Base-by-base conservation (phyloP, 2,113 vertebrate genomes). In the Gallinago paraguaiae region DNA sequence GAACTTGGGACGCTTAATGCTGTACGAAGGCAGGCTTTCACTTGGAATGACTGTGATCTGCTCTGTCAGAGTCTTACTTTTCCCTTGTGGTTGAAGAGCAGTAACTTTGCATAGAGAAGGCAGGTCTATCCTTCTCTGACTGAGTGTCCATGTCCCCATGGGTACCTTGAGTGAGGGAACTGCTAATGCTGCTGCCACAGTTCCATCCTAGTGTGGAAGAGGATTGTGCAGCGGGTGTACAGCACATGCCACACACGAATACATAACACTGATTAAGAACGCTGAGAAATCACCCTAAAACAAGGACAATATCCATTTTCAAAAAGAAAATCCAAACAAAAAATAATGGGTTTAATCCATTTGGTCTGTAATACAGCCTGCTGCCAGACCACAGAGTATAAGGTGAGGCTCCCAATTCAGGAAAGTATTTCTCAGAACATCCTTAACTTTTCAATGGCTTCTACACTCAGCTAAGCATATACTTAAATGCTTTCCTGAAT, bases 191-290 rank as follows among this genome's bases (percentile, higher is more conserved):
- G 33, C 82, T 87, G 59, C 68, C 56, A 71, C 57, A 28, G 11
- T 31, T 78, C 46, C 35, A 59, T 25, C 19, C 64, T 35, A 2
- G 2, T 1, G 6, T 56, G 23, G 30, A 53, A 54, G 18, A 53
- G 65, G 61, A 64, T 0, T 48, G 67, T 61, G 67, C 30, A 76
- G 31, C 0, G 1, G 12, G 20, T 45, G 16, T 24, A 41, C n/a
- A 39, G 39, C 22, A 41, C 0, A 0, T 45, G 53, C 57, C 46
- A 65, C 30, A 17, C 39, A n/a, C 0, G 0, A 18, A 13, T 33
- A 43, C 1, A 2, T 43, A 33, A n/a, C 28, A 22, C 25, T 17
- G 13, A 43, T 14, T 41, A 53, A 33, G 54, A 68, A 72, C 53
- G 46, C n/a, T n/a, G 17, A 61, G 14, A 68, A 88, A 54, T 59